Base-by-base conservation (phyloP, 2,113 vertebrate species). In the Poecile atricapillus region DNA sequence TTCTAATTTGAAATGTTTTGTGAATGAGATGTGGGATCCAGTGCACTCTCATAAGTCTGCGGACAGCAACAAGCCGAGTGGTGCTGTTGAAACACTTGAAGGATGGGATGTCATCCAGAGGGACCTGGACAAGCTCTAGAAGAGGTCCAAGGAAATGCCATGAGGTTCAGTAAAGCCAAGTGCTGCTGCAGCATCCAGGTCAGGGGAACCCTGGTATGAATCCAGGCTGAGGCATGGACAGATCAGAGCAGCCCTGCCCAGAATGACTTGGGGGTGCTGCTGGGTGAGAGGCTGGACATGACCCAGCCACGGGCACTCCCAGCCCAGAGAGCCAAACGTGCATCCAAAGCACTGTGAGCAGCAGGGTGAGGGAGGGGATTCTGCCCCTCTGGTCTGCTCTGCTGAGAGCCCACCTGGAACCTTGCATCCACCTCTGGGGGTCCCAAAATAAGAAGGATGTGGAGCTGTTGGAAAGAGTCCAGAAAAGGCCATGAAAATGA, bases 161-260 rank as follows among this genome's bases (percentile, higher is more conserved):
- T 55, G 16, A 69, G 4, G 3, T 49, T 83, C 10, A 25, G n/a
- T 8, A 47, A 74, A 53, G 33, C 31, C 49, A 69, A 25, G 31
- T 59, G n/a, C 49, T 69, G 4, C 2, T 74, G 13, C 49, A 63
- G 24, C 16, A 43, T 7, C 17, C 31, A 10, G 17, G 3, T 27
- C 9, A 3, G 21, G 21, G 27, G 16, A 60, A 19, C 4, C 9
- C 9, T 0, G 0, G 3, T 12, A 41, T 10, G 11, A 39, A 0
- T 68, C 24, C 33, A 35, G 49, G 28, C 33, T 41, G 55, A 43
- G 20, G 43, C 15, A 23, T 47, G 50, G 21, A 59, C 10, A 20
- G 33, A 18, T 5, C 0, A 56, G 67, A 46, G 28, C 47, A 69
- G 37, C 25, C 53, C 35, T 68, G 35, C 6, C 1, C 1, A 69